phyloP scores from a whole-genome alignment of 2,888 invertebrate species.

The Incurvaria masculella region DNA sequence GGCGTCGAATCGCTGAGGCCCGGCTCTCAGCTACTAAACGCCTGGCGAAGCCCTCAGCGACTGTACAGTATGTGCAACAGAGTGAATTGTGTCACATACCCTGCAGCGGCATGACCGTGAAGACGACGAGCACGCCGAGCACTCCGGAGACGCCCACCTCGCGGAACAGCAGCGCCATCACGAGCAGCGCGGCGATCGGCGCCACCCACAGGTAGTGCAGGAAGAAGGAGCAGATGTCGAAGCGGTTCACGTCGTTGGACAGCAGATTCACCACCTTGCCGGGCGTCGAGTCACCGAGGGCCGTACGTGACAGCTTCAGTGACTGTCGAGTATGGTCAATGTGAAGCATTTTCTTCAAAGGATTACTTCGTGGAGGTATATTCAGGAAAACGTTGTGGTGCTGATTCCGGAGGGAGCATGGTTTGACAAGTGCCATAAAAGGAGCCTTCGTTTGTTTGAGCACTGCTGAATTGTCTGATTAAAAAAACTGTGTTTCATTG shows the following conservation, averaged over 20 bases:
- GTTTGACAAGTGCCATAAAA: too few relatives aligned
- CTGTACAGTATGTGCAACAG: neutral
- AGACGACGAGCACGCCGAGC: slow-evolving; percentile 58
- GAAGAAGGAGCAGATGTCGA: slow-evolving; percentile 63
- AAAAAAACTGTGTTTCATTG: too few relatives aligned
- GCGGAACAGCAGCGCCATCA: slow-evolving; percentile 57
- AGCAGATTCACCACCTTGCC: slow-evolving; percentile 75
- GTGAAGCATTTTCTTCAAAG: too few relatives aligned
- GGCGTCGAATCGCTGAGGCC: slow-evolving; percentile 69
- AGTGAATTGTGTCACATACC: slow-evolving; percentile 27
- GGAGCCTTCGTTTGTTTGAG: too few relatives aligned
- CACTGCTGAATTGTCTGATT: too few relatives aligned
- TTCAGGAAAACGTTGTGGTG: too few relatives aligned
- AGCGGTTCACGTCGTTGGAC: slow-evolving; percentile 73
- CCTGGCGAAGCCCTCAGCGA: too few relatives aligned
- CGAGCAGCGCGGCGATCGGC: slow-evolving; percentile 53
- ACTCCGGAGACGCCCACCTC: slow-evolving; percentile 54
- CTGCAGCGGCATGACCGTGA: slow-evolving; percentile 65
- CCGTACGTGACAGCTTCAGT: slow-evolving; percentile 19
- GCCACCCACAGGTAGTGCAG: slow-evolving; percentile 68
- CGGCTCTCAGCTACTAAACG: too few relatives aligned
- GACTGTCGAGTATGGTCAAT: too few relatives aligned
- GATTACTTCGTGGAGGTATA: too few relatives aligned
- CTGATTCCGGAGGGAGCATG: too few relatives aligned
- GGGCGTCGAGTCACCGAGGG: slow-evolving; percentile 67